Percentiles rank a stretch among this genome's conserved stretches.
Conservation (phyloP, 2,113 vertebrate genomes). For the Monopterus albus region DNA sequence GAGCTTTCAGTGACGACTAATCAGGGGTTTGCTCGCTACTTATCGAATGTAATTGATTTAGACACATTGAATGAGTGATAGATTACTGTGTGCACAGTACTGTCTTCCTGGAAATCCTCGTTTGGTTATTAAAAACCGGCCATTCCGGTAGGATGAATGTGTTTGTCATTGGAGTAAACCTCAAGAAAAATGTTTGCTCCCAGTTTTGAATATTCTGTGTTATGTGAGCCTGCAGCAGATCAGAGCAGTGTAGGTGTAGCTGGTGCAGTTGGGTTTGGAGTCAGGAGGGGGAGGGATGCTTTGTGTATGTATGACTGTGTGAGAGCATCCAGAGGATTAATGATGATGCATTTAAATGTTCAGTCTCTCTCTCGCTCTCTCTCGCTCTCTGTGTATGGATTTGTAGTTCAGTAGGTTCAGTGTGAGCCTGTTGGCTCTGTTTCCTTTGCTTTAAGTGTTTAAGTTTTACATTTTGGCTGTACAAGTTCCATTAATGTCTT, state of each 20-base stretch:
- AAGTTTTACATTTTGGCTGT: not conserved
- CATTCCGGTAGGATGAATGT: not conserved
- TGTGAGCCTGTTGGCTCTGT: not conserved
- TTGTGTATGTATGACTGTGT: conserved; percentile 50
- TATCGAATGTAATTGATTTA: no score
- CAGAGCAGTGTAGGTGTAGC: conserved; percentile 68
- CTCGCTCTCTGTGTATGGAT: no score
- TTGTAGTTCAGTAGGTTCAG: not conserved
- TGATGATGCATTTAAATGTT: conserved; percentile 33
- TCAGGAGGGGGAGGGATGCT: conserved; percentile 42
- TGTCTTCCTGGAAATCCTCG: no score
- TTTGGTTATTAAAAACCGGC: no score
- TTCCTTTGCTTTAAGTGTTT: not conserved
- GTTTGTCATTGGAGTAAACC: not conserved
- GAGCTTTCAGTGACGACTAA: no score
- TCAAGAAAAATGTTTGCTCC: conserved; percentile 25
- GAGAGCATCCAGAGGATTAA: conserved; percentile 44
- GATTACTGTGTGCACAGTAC: no score
- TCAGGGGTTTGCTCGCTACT: no score
- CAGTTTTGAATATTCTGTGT: conserved; percentile 36
- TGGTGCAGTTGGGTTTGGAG: conserved; percentile 53
- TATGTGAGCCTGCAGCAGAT: conserved; percentile 52
- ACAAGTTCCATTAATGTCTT: not conserved
- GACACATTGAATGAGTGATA: no score
- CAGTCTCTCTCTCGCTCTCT: no score